Conservation (phyloP, 2,797 vertebrate genomes). For the Corythornis leucogaster region DNA sequence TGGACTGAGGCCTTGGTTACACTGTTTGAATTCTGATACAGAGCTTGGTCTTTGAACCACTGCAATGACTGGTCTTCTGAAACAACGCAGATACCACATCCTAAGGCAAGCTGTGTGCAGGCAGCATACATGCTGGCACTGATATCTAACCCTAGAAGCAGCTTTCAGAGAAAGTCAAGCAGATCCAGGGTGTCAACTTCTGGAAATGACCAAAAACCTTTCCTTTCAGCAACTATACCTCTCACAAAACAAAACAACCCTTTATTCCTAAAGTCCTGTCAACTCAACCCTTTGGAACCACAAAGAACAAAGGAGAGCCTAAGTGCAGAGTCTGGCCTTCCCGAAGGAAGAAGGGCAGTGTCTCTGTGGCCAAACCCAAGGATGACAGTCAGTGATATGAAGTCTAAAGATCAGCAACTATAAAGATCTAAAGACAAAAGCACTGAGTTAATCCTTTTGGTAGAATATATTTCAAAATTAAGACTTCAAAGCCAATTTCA, state of each 20-base stretch:
- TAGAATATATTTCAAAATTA: background rate
- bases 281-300: background rate
- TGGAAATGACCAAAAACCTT: background rate
- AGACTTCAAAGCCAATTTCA: background rate
- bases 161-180: background rate
- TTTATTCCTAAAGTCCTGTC: background rate
- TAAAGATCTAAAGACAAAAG: background rate
- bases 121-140: background rate
- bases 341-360: background rate
- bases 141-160: background rate
- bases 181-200: background rate
- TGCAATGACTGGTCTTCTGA: rapidly evolving
- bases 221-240: background rate
- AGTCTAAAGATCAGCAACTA: background rate
- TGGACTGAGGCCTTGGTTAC: background rate
- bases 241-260: background rate
- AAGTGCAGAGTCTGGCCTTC: background rate
- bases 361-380: background rate
- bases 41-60: background rate
- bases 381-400: background rate
- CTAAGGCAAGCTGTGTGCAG: background rate
- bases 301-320: background rate
- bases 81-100: background rate
- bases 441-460: background rate
- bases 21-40: background rate